Evolutionary conservation across 2,797 vertebrate species (phyloP).

Genomic region (Lophotriccus pileatus): DNA sequence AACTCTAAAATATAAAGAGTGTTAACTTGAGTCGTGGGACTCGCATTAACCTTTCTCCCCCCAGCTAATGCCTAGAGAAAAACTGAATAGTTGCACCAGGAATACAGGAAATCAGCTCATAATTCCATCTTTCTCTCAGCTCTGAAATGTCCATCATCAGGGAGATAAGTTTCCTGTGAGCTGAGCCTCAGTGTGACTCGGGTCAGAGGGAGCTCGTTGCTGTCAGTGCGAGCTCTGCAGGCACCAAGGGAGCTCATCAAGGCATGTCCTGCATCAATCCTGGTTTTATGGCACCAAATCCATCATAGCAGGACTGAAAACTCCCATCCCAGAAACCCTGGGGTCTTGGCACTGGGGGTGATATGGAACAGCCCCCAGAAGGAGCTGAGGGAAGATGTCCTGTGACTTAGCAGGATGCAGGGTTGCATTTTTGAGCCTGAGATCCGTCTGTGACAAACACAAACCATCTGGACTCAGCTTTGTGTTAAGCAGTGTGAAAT

Average conservation of each 20-base stretch:
- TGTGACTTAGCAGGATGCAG: not conserved
- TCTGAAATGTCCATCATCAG: not conserved
- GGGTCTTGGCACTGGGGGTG: not conserved
- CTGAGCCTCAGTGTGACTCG: not conserved
- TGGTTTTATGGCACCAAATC: not conserved
- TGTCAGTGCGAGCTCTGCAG: not conserved
- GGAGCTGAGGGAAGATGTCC: not conserved
- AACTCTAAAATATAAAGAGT: not conserved
- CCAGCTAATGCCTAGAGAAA: not conserved
- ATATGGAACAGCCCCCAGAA: not conserved
- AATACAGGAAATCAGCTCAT: not conserved
- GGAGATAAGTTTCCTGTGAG: not conserved
- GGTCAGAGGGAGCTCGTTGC: not conserved
- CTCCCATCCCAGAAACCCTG: not conserved
- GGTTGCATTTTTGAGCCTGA: not conserved
- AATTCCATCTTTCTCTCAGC: not conserved
- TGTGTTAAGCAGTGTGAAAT: not conserved
- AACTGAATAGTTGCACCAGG: not conserved
- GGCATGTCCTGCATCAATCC: not conserved
- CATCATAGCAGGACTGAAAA: not conserved
- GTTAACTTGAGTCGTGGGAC: constrained; percentile 2
- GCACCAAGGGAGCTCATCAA: not conserved
- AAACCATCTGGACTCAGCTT: constrained; percentile 13
- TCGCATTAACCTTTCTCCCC: constrained; percentile 5
- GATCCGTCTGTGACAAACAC: not conserved